These are phyloP conservation scores for Enteromius unitaeniatus DNA, from an alignment of 2,797 vertebrate genomes.

Conservation along the genomic window DNA sequence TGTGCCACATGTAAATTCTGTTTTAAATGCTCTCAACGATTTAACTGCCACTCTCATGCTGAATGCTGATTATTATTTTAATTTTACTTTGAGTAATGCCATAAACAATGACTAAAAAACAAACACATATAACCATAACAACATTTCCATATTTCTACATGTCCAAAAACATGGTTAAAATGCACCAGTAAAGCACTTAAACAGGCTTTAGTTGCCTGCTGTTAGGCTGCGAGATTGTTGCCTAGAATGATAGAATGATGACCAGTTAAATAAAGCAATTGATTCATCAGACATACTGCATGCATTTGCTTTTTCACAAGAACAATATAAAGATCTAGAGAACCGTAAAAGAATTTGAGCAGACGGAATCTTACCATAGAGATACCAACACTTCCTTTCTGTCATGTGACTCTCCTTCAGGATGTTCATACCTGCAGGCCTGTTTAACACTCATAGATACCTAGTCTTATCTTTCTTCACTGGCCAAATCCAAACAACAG, in stretches of 20 bases:
- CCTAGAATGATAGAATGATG: background rate
- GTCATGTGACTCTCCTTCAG: conserved; percentile 22
- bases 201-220: background rate
- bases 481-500: background rate
- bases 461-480: background rate
- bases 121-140: background rate
- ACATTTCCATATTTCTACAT: background rate
- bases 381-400: conserved; percentile 20
- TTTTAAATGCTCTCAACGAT: background rate
- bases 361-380: conserved; percentile 46
- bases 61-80: conserved; percentile 19
- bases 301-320: background rate
- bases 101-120: conserved; percentile 36
- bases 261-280: conserved; percentile 8
- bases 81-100: background rate
- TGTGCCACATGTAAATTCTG: background rate
- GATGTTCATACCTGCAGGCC: background rate
- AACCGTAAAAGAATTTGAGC: background rate
- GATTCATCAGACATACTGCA: background rate
- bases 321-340: background rate
- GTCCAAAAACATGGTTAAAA: background rate
- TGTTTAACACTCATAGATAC: background rate
- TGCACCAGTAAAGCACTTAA: background rate
- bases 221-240: background rate
- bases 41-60: conserved; percentile 20